phyloP scores from a whole-genome alignment of 2,797 vertebrate genomes.

The Liparis tanakae region DNA sequence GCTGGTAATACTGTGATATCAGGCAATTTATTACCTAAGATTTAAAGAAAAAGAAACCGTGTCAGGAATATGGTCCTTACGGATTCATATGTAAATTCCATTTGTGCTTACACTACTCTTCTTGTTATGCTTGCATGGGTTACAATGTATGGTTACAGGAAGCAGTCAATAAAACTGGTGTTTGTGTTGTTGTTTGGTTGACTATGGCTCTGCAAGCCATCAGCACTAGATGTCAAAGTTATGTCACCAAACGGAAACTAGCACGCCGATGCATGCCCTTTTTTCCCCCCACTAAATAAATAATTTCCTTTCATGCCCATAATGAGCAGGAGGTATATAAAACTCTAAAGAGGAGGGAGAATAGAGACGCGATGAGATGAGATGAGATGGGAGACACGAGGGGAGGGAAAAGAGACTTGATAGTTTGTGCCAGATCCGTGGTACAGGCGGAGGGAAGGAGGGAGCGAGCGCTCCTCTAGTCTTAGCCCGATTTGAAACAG shows the following conservation, averaged over 20 bases:
- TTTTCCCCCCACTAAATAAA: conserved; percentile 67
- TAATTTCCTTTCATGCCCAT: conserved; percentile 71
- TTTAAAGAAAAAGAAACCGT: conserved; percentile 32
- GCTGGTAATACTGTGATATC: conserved; percentile 48
- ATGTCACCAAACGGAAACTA: conserved; percentile 47
- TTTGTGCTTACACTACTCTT: conserved; percentile 25
- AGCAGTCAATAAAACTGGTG: conserved; percentile 51
- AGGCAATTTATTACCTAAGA: conserved; percentile 51
- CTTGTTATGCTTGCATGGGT: conserved; percentile 38
- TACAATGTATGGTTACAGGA: conserved; percentile 47
- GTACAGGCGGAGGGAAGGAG: conserved; percentile 73
- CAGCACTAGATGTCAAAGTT: conserved; percentile 33
- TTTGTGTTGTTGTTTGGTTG: conserved; percentile 64
- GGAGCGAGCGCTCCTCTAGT: conserved; percentile 72
- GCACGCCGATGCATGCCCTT: conserved; percentile 26
- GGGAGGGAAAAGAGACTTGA: conserved; percentile 71
- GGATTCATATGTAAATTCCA: conserved; percentile 32
- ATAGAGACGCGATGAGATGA: conserved; percentile 73
- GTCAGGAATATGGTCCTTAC: conserved; percentile 26
- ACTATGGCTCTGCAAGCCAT: conserved; percentile 39
- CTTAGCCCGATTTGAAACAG: conserved; percentile 82
- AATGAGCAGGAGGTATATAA: conserved; percentile 76
- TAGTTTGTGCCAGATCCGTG: conserved; percentile 76
- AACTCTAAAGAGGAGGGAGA: conserved; percentile 73
- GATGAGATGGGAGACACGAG: conserved; percentile 69